Percentiles rank a stretch among this genome's conserved stretches.
Conservation (phyloP, 2,113 vertebrate genomes). For the Tonatia bakeri region DNA sequence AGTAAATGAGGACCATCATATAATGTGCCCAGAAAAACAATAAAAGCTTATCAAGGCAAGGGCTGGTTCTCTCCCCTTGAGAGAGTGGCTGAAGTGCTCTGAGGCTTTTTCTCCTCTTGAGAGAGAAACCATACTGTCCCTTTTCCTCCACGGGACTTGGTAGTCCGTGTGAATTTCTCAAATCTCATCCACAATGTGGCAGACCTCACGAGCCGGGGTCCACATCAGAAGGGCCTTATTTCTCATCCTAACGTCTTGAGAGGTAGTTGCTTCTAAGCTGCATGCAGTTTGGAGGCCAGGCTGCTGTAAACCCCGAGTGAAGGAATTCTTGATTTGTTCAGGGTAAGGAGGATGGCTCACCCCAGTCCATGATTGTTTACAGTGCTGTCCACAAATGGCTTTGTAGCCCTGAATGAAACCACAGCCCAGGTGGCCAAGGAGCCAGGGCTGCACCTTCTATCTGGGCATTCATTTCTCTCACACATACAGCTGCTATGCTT, state of each 20-base stretch:
- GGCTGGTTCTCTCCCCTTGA: no score
- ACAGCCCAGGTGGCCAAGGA: neutral
- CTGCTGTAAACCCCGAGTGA: neutral
- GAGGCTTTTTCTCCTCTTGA: no score
- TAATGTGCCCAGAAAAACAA: no score
- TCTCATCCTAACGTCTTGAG: neutral
- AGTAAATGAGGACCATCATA: no score
- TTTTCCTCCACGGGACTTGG: no score
- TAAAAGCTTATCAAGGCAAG: no score
- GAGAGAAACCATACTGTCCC: no score
- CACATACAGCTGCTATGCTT: neutral
- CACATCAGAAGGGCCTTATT: neutral
- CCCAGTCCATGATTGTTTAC: neutral
- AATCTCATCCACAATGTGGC: no score
- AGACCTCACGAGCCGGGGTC: no score
- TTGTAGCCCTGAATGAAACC: neutral
- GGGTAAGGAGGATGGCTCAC: neutral
- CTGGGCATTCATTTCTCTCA: slow-evolving; percentile 4
- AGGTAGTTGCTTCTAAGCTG: neutral
- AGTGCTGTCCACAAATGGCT: neutral
- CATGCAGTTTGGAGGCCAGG: neutral
- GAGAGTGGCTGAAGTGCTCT: no score
- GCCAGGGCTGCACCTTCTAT: neutral
- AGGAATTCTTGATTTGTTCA: neutral
- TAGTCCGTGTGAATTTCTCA: no score